A percentile compares a stretch with the other conserved stretches of the same genome.
These are phyloP conservation scores for Eustalomyia histrio DNA, from an alignment of 2,888 invertebrate genomes.

Conservation along the genomic window DNA sequence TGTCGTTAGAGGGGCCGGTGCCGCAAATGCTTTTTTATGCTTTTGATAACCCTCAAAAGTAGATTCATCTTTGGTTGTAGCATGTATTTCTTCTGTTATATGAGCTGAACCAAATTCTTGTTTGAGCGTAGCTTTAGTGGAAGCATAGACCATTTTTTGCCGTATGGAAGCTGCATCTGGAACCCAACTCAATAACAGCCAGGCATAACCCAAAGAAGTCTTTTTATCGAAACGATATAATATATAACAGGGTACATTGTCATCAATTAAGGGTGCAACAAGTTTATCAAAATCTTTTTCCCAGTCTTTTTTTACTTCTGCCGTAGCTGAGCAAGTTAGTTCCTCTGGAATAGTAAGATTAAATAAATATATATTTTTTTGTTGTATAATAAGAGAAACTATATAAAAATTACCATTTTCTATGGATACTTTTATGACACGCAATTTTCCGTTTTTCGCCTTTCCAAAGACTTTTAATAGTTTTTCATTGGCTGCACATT, in stretches of 20 bases:
- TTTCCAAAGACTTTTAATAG: conserved; percentile 90
- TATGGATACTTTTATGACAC: conserved; percentile 91
- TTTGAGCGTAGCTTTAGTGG: conserved; percentile 89
- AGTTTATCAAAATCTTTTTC: conserved; percentile 91
- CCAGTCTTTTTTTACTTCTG: conserved; percentile 87
- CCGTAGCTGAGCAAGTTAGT: conserved; percentile 84
- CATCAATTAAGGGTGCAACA: conserved; percentile 85
- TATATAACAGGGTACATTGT: conserved; percentile 93
- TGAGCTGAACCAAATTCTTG: conserved; percentile 96
- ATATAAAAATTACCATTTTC: conserved; percentile 85
- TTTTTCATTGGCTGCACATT: conserved; percentile 88
- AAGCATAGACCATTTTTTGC: conserved; percentile 70
- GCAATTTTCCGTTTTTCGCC: conserved; percentile 87
- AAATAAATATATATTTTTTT: not conserved
- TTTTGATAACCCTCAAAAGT: conserved; percentile 89
- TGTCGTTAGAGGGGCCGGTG: conserved; percentile 93
- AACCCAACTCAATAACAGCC: conserved; percentile 96
- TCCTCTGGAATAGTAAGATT: conserved; percentile 84
- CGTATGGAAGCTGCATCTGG: conserved; percentile 95
- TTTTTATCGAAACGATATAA: conserved; percentile 90
- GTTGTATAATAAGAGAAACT: not conserved
- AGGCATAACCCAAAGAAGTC: conserved; percentile 91
- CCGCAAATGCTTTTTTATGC: conserved; percentile 87
- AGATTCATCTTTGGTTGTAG: conserved; percentile 90
- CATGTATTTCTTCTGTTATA: conserved; percentile 96